Evolutionary conservation across 2,797 vertebrate species (phyloP).

Genomic region (Acanthurus tractus): DNA sequence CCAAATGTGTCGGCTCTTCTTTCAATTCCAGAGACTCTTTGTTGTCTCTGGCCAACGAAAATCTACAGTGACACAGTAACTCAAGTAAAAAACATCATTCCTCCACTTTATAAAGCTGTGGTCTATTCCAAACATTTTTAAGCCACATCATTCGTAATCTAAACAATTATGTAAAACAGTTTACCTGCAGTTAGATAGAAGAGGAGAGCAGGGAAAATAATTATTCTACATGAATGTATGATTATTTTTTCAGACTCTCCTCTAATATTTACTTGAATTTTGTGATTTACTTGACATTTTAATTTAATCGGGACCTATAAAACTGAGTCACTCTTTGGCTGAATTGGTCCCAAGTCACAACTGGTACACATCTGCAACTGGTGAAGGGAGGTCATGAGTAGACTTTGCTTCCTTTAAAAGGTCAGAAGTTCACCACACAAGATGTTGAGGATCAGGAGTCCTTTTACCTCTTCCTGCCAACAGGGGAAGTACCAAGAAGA

Average conservation of each 20-base stretch:
- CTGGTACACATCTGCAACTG: too few species aligned
- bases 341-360: not conserved
- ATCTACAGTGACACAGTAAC: conserved; percentile 4
- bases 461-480: not conserved
- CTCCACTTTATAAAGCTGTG: not conserved
- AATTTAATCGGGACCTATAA: not conserved
- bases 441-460: not conserved
- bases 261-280: not conserved
- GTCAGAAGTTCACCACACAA: not conserved
- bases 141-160: too few species aligned
- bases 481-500: not conserved
- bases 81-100: not conserved
- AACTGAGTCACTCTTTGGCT: not conserved
- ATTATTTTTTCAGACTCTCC: not conserved
- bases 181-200: too few species aligned
- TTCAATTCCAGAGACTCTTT: conserved; percentile 32
- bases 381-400: not conserved
- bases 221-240: not conserved
- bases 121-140: too few species aligned
- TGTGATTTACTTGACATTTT: not conserved
- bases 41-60: not conserved
- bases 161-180: too few species aligned
- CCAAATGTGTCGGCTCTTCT: conserved; percentile 29
- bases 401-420: not conserved
- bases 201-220: not conserved